Evolutionary conservation across 2,888 invertebrate genomes (phyloP).

Genomic region (Lumbricus terrestris): DNA sequence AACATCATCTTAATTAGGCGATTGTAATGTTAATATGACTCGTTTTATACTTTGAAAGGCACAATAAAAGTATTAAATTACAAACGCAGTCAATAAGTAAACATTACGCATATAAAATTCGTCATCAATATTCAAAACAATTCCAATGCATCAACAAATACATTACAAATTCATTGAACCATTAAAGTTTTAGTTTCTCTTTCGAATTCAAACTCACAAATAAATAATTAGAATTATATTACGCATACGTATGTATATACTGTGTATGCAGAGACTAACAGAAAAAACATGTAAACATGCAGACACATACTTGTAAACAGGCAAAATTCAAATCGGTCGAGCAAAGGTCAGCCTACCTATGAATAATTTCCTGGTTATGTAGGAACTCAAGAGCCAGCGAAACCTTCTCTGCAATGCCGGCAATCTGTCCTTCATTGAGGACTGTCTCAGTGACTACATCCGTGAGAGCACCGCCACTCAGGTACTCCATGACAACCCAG

Average conservation of each 20-base stretch:
- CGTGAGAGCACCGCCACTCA: conserved; percentile 93
- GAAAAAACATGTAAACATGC: neutral
- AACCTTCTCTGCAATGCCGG: conserved; percentile 81
- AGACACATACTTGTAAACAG: neutral
- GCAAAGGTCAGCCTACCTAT: conserved; percentile 66
- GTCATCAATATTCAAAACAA: neutral
- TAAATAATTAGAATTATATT: neutral
- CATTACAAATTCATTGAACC: neutral
- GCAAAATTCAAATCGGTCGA: neutral
- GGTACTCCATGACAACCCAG: conserved; percentile 98
- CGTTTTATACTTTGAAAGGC: too few species aligned
- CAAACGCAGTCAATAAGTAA: too few species aligned
- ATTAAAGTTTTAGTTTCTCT: neutral
- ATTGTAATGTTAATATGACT: too few species aligned
- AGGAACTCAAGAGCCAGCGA: conserved; percentile 96
- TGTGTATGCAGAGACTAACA: neutral
- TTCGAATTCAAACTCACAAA: neutral
- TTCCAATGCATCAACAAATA: neutral
- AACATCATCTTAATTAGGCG: too few species aligned
- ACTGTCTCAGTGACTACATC: conserved; percentile 97
- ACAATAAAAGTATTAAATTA: too few species aligned
- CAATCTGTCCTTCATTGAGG: conserved; percentile 99
- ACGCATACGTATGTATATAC: neutral
- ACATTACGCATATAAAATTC: neutral
- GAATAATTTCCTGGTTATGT: conserved; percentile 66